Conservation (phyloP, 2,888 invertebrate species). For the Diarsia mendica region DNA sequence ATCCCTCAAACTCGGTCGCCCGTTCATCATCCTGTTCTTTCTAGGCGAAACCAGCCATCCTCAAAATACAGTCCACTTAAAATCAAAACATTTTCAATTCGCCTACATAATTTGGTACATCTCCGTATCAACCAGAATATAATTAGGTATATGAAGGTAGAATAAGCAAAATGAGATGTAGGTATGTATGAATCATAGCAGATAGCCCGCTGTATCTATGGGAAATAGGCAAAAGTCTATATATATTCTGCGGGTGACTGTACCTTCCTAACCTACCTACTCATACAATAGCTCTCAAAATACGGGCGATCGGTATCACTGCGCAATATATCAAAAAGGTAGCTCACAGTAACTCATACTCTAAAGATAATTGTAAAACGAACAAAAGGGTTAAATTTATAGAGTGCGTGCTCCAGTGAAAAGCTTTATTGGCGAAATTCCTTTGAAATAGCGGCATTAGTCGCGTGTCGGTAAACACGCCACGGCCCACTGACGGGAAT, state of each 20-base stretch:
- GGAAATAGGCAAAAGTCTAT: background rate
- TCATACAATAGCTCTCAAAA: conserved; percentile 30
- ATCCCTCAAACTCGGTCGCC: too few species aligned
- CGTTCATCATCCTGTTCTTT: too few species aligned
- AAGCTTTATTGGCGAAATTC: conserved; percentile 62
- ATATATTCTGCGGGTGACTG: background rate
- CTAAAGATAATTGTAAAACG: conserved; percentile 64
- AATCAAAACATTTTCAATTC: too few species aligned
- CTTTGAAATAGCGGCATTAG: conserved; percentile 52
- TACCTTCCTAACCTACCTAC: background rate
- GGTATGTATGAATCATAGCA: background rate
- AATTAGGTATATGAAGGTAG: background rate
- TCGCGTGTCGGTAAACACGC: conserved; percentile 59
- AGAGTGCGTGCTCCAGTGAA: conserved; percentile 61
- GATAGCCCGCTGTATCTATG: background rate
- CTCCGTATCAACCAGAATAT: too few species aligned
- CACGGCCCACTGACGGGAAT: conserved; percentile 14
- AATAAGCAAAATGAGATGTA: background rate
- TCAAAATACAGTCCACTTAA: too few species aligned
- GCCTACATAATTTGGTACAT: too few species aligned
- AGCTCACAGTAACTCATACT: conserved; percentile 60
- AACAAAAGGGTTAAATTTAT: conserved; percentile 67
- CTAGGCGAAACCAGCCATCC: too few species aligned
- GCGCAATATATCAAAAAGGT: conserved; percentile 54
- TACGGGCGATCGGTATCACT: conserved; percentile 48